phyloP scores from a whole-genome alignment of 2,888 invertebrate species.

The Schizotus pectinicornis region DNA sequence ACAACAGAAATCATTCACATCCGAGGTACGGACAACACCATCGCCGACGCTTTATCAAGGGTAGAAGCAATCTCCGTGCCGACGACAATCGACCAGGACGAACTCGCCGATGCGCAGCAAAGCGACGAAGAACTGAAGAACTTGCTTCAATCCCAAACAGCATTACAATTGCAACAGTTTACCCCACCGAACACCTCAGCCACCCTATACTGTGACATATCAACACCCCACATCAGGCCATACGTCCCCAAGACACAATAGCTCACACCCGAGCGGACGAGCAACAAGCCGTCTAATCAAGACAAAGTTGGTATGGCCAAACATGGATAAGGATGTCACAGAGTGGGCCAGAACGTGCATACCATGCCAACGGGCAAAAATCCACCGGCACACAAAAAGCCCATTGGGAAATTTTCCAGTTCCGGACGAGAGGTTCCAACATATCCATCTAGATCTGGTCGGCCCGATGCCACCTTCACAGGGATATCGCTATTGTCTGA shows the following conservation, averaged over 20 bases:
- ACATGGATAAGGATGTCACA: conserved; percentile 28
- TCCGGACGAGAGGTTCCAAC: not conserved
- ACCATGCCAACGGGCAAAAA: not conserved
- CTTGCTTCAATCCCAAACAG: too few relatives aligned
- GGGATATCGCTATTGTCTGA: conserved; percentile 29
- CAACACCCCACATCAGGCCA: too few relatives aligned
- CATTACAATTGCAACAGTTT: too few relatives aligned
- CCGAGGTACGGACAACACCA: conserved; percentile 43
- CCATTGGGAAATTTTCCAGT: not conserved
- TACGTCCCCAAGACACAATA: conserved; percentile 25
- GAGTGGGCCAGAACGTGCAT: conserved; percentile 40
- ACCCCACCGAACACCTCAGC: too few relatives aligned
- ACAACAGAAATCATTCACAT: conserved; percentile 47
- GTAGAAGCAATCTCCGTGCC: too few relatives aligned
- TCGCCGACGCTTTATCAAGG: conserved; percentile 45
- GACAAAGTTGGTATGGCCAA: conserved; percentile 37
- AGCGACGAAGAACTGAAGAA: too few relatives aligned
- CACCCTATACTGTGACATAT: too few relatives aligned
- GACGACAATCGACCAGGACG: too few relatives aligned
- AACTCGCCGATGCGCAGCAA: too few relatives aligned
- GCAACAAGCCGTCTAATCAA: conserved; percentile 40
- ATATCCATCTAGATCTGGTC: not conserved
- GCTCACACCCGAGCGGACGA: conserved; percentile 42
- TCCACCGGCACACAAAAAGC: not conserved
- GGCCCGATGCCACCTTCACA: conserved; percentile 35